Evolutionary conservation across 2,888 invertebrate species (phyloP).

Genomic region (Cremastobaeus sp.): DNA sequence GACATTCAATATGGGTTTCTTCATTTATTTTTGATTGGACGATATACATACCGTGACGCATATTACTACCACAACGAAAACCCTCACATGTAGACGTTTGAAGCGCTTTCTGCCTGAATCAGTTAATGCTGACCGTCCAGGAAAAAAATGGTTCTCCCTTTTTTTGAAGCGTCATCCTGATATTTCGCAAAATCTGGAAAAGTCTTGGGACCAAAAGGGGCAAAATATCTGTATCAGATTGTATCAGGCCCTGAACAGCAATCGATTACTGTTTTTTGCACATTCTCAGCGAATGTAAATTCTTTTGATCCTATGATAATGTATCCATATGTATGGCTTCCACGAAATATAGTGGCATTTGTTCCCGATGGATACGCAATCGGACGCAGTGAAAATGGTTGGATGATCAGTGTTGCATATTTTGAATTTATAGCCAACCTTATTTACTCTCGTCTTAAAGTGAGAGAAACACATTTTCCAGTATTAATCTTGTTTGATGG

Average conservation of each 20-base stretch:
- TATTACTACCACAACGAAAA: no score
- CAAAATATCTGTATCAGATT: slow-evolving; percentile 48
- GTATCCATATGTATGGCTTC: slow-evolving; percentile 57
- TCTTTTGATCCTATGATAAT: slow-evolving; percentile 20
- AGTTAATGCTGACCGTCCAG: slow-evolving; percentile 64
- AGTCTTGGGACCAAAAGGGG: slow-evolving; percentile 15
- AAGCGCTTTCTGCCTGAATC: no score
- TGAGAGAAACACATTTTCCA: slow-evolving; percentile 62
- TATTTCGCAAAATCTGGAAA: slow-evolving; percentile 56
- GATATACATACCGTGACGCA: no score
- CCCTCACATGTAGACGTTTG: no score
- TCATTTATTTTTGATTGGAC: no score
- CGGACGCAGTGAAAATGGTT: slow-evolving; percentile 69
- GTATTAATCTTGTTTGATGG: slow-evolving; percentile 67
- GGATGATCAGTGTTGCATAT: slow-evolving; percentile 71
- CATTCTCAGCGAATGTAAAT: slow-evolving; percentile 9
- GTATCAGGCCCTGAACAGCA: slow-evolving; percentile 49
- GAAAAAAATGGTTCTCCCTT: slow-evolving; percentile 63
- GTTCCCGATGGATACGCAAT: slow-evolving; percentile 64
- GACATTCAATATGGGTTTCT: no score
- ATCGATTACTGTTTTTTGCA: slow-evolving; percentile 30
- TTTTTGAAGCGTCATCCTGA: slow-evolving; percentile 60
- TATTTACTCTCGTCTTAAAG: slow-evolving; percentile 65
- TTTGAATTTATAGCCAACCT: slow-evolving; percentile 72
- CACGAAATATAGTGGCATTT: slow-evolving; percentile 53